Evolutionary conservation across 2,113 vertebrate genomes (phyloP).

Genomic region (Nerophis ophidion): DNA sequence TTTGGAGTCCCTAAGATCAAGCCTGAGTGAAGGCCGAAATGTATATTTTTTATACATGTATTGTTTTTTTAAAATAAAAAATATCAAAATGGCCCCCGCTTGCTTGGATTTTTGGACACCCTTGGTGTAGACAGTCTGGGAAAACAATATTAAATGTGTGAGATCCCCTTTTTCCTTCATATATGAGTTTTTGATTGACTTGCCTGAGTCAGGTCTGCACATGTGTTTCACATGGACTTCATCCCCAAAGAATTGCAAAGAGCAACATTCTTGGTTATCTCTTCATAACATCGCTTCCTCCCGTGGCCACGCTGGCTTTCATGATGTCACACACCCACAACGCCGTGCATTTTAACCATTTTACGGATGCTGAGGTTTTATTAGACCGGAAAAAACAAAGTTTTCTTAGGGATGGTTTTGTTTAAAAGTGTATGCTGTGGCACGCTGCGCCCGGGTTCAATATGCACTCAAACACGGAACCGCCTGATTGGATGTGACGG

Average conservation of each 20-base stretch:
- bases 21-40: too few species aligned
- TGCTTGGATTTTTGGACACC: too few species aligned
- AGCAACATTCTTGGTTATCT: constrained; percentile 35
- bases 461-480: neutral
- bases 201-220: constrained; percentile 3
- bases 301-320: constrained; percentile 3
- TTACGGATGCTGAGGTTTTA: neutral
- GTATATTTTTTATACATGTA: too few species aligned
- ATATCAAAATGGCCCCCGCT: too few species aligned
- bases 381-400: neutral
- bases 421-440: neutral
- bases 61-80: too few species aligned
- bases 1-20: too few species aligned
- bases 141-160: neutral
- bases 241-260: constrained; percentile 24
- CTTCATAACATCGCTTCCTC: constrained; percentile 29
- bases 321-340: neutral
- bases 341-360: too few species aligned
- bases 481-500: constrained; percentile 33
- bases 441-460: neutral
- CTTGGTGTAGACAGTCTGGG: too few species aligned
- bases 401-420: too few species aligned
- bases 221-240: constrained; percentile 45
- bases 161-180: neutral
- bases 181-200: neutral